Base-by-base conservation (phyloP, 2,888 invertebrate species). In the Brenthis ino region DNA sequence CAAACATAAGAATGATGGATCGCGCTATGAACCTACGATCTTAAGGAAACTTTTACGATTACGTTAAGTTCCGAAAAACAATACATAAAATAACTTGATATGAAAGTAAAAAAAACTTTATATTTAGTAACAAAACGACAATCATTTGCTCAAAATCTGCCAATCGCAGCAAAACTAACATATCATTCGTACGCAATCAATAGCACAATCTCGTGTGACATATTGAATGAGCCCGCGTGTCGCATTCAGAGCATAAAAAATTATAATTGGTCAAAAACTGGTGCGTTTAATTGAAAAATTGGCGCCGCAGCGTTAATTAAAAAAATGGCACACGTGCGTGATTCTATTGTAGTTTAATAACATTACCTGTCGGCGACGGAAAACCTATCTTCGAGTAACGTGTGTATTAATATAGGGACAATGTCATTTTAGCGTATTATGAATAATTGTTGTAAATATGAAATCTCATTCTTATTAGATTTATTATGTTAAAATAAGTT, bases 201-300 rank as follows among this genome's bases (percentile, higher is more conserved):
- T 33, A 16, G 12, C 48, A 14, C 12, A 37, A 8, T 14, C 54
- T 48, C 67, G 70, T 61, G 70, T 67, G 70, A 67, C 67, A 61
- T 53, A 60, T 63, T 66, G 57, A 65, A 55, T 24, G n/a, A 28
- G 53, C 51, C 50, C 64, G 69, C 68, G 67, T 69, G 71, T 66
- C 57, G 65, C 55, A 67, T 72, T 74, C 70, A 58, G 69, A 74
- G 75, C 75, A 68, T 68, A 69, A 68, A 71, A 68, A 73, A 72
- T 65, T 56, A 69, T 74, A 74, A 73, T 73, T 67, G 69, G 64
- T 68, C 69, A 73, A 74, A 72, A 74, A 72, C 67, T 70, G 60
- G 71, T 64, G 70, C 68, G 60, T 67, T 63, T 68, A 70, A 69
- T 66, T 70, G 65, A 68, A 65, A 64, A 66, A 57, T 68, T 72